Evolutionary conservation across 1,140 invertebrate species (phyloP).

Genomic region (Microplitis demolitor): DNA sequence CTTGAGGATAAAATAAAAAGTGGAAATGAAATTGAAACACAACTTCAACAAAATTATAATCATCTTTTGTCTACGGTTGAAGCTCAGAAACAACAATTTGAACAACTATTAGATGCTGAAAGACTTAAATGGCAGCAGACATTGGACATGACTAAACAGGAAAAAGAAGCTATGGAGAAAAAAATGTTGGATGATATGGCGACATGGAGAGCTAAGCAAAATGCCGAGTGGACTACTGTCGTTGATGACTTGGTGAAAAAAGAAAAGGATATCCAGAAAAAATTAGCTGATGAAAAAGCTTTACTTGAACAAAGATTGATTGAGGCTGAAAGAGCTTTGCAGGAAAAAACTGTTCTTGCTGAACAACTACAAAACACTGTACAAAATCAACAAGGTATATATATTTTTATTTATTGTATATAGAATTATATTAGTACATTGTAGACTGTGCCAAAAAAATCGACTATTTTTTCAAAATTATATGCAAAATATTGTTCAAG

Average conservation of each 20-base stretch:
- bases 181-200: slow-evolving; percentile 58
- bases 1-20: slow-evolving; percentile 60
- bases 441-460: too few relatives aligned
- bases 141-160: slow-evolving; percentile 56
- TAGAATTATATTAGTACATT: too few relatives aligned
- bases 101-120: slow-evolving; percentile 58
- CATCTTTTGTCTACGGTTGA: slow-evolving; percentile 58
- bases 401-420: not conserved
- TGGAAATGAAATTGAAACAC: slow-evolving; percentile 56
- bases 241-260: slow-evolving; percentile 55
- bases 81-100: slow-evolving; percentile 60
- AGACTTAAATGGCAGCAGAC: slow-evolving; percentile 59
- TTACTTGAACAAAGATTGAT: slow-evolving; percentile 26
- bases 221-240: slow-evolving; percentile 48
- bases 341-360: slow-evolving; percentile 54
- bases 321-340: slow-evolving; percentile 57
- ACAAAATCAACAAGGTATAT: slow-evolving; percentile 24
- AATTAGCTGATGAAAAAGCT: slow-evolving; percentile 55
- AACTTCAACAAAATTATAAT: slow-evolving; percentile 58
- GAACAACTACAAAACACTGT: slow-evolving; percentile 28
- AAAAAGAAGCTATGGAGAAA: slow-evolving; percentile 57
- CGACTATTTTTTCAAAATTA: too few relatives aligned
- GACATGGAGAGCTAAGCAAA: slow-evolving; percentile 52
- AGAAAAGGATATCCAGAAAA: slow-evolving; percentile 60
- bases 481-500: slow-evolving; percentile 8